phyloP scores from a whole-genome alignment of 2,113 vertebrate genomes.

The Odocoileus hemionus region DNA sequence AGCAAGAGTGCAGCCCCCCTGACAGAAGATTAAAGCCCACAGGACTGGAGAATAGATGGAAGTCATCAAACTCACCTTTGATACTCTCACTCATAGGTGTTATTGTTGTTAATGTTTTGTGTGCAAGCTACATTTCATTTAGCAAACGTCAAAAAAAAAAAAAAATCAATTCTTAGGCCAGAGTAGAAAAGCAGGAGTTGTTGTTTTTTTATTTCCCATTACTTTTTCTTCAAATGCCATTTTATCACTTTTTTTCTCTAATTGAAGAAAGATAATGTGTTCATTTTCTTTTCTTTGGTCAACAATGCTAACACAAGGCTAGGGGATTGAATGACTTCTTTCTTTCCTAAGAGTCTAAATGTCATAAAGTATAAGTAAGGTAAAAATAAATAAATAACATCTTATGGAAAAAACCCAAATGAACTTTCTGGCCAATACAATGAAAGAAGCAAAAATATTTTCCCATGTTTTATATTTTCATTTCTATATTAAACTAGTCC shows the following conservation, averaged over 20 bases:
- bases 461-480: not conserved
- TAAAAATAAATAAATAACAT: not conserved
- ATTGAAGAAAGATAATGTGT: not conserved
- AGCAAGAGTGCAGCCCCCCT: not conserved
- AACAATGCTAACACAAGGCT: not conserved
- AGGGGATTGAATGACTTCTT: not conserved
- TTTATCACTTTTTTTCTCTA: not conserved
- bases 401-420: not conserved
- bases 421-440: not conserved
- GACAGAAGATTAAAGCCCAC: accelerated
- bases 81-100: accelerated
- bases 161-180: not conserved
- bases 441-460: not conserved
- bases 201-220: accelerated
- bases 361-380: not conserved
- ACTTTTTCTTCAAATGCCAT: not conserved
- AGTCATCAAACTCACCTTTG: too few species aligned
- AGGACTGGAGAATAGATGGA: not conserved
- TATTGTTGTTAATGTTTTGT: not conserved
- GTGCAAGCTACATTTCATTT: not conserved
- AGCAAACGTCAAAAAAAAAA: not conserved
- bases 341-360: not conserved
- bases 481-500: not conserved
- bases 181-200: not conserved
- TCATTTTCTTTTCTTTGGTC: not conserved